phyloP scores from a whole-genome alignment of 1,140 invertebrate species.

The Megalonaias nervosa region DNA sequence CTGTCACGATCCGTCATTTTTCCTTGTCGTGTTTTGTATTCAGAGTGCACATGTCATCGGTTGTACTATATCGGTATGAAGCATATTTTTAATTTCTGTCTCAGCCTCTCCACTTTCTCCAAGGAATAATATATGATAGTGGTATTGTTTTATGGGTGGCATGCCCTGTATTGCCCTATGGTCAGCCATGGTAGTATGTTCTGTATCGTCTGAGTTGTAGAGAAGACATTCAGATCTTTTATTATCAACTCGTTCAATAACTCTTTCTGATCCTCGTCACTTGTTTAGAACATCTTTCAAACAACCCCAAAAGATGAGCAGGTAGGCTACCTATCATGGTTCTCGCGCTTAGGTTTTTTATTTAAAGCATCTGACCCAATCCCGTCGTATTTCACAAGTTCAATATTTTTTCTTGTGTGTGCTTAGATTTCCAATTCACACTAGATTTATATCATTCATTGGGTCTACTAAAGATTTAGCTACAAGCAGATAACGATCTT shows the following conservation, averaged over 20 bases:
- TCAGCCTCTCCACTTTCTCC: conserved; percentile 12
- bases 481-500: background rate
- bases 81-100: conserved; percentile 20
- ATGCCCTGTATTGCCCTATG: conserved; percentile 23
- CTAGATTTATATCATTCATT: background rate
- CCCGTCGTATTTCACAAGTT: background rate
- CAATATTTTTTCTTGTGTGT: background rate
- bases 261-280: background rate
- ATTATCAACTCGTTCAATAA: conserved; percentile 1
- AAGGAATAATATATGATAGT: conserved; percentile 4
- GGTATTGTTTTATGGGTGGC: conserved; percentile 16
- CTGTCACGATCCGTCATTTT: too few species aligned
- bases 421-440: conserved; percentile 5
- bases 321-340: background rate
- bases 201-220: conserved; percentile 6
- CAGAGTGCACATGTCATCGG: too few species aligned
- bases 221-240: conserved; percentile 19
- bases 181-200: conserved; percentile 9
- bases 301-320: background rate
- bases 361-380: background rate
- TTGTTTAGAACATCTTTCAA: background rate
- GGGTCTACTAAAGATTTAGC: conserved; percentile 4
- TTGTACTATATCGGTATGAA: conserved; percentile 50
- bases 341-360: background rate
- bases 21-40: too few species aligned